These are phyloP conservation scores for Tenebrosternarchus preto DNA, from an alignment of 2,113 vertebrate genomes.

Conservation along the genomic window DNA sequence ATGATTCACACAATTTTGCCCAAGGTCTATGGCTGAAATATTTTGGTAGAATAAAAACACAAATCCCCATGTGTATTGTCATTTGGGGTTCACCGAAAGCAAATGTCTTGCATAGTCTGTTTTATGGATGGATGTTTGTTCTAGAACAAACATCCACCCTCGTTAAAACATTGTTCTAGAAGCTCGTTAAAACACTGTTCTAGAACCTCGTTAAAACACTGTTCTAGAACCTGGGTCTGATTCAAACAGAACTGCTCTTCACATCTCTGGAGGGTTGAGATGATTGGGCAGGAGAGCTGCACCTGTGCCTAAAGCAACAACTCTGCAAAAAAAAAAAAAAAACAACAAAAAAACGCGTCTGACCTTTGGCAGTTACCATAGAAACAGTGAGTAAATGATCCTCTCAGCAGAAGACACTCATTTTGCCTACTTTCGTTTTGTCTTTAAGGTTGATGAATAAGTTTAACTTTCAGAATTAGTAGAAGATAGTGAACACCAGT, in stretches of 20 bases:
- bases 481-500: no score
- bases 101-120: no score
- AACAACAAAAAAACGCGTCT: no score
- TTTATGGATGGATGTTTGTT: no score
- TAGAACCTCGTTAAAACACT: no score
- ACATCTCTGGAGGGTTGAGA: not conserved
- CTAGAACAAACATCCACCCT: no score
- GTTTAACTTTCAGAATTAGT: no score
- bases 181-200: no score
- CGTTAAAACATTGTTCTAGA: no score
- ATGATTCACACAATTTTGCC: not conserved
- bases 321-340: not conserved
- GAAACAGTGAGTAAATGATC: slow-evolving; percentile 28
- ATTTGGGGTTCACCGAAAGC: not conserved
- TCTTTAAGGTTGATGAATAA: not conserved
- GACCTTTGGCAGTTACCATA: slow-evolving; percentile 28
- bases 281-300: not conserved
- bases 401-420: not conserved
- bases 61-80: not conserved
- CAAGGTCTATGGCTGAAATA: slow-evolving; percentile 12
- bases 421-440: not conserved
- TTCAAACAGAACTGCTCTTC: not conserved
- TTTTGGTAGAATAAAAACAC: not conserved
- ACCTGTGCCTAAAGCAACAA: slow-evolving; percentile 45
- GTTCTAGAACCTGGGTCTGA: not conserved